These are phyloP conservation scores for Aricia artaxerxes DNA, from an alignment of 2,888 invertebrate genomes.

Conservation along the genomic window DNA sequence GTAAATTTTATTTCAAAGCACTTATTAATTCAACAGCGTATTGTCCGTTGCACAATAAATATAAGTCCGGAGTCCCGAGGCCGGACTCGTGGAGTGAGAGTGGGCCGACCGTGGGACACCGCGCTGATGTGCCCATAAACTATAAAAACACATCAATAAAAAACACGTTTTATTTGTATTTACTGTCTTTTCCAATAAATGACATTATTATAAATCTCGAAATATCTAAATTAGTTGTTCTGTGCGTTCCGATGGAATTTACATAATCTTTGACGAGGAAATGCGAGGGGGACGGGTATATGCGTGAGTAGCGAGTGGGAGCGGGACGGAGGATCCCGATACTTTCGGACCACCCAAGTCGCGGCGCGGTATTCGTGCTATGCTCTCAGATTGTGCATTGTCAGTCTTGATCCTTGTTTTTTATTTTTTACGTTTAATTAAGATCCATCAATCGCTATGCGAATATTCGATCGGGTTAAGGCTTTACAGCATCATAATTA, in stretches of 20 bases:
- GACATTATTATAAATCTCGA: constrained; percentile 32
- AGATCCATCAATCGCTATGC: constrained; percentile 37
- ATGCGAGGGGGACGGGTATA: constrained; percentile 33
- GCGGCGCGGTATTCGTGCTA: constrained; percentile 61
- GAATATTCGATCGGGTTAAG: constrained; percentile 26
- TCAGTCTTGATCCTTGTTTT: constrained; percentile 63
- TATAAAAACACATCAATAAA: constrained; percentile 21
- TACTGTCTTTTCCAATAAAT: constrained; percentile 17
- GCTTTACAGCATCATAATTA: constrained; percentile 10
- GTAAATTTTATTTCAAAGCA: constrained; percentile 12
- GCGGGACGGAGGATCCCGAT: constrained; percentile 46
- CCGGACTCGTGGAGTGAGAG: constrained; percentile 7
- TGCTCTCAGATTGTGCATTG: constrained; percentile 52
- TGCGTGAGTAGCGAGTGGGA: constrained; percentile 40
- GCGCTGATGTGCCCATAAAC: constrained; percentile 13
- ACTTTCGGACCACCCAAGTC: constrained; percentile 72
- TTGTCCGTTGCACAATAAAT: constrained; percentile 10
- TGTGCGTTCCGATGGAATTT: constrained; percentile 40
- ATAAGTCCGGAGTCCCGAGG: constrained; percentile 3
- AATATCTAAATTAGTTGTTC: constrained; percentile 43
- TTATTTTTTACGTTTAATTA: constrained; percentile 39
- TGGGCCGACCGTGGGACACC: constrained; percentile 22
- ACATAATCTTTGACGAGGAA: constrained; percentile 59
- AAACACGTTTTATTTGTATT: constrained; percentile 22
- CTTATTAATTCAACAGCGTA: constrained; percentile 10